A percentile compares a stretch with the other conserved stretches of the same genome.
Evolutionary conservation across 2,888 invertebrate genomes (phyloP).

Genomic region (Eristalinus aeneus): DNA sequence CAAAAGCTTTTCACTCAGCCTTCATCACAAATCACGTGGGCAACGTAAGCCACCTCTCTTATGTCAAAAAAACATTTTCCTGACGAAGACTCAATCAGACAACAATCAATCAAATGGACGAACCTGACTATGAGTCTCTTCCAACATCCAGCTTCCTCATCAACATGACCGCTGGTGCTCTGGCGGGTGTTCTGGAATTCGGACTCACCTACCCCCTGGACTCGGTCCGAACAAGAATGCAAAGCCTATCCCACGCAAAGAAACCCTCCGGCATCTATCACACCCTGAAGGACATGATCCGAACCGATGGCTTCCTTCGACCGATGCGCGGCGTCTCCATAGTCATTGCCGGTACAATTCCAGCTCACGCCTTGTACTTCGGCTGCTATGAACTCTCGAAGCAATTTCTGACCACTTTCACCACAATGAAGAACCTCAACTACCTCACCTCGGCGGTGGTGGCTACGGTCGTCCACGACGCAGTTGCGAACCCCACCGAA

Average conservation of each 20-base stretch:
- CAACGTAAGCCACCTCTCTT: too few species aligned
- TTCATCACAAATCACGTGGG: too few species aligned
- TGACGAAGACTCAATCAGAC: too few species aligned
- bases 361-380: conserved; percentile 99
- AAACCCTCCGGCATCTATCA: conserved; percentile 87
- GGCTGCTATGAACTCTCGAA: conserved; percentile 98
- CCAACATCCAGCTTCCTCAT: conserved; percentile 21
- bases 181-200: conserved; percentile 42
- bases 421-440: conserved; percentile 87
- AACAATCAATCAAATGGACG: conserved; percentile 20
- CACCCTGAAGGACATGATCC: conserved; percentile 93
- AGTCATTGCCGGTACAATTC: conserved; percentile 96
- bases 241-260: conserved; percentile 86
- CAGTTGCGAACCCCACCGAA: conserved; percentile 99
- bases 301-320: conserved; percentile 93
- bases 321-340: conserved; percentile 96
- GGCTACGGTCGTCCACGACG: conserved; percentile 97
- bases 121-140: conserved; percentile 28
- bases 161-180: conserved; percentile 36
- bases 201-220: conserved; percentile 52
- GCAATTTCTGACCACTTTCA: conserved; percentile 86
- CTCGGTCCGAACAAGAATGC: conserved; percentile 90
- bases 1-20: too few species aligned
- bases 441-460: conserved; percentile 92
- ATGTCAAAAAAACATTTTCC: too few species aligned